Conservation (phyloP, 2,888 invertebrate species). For the Tolmerus cingulatus region DNA sequence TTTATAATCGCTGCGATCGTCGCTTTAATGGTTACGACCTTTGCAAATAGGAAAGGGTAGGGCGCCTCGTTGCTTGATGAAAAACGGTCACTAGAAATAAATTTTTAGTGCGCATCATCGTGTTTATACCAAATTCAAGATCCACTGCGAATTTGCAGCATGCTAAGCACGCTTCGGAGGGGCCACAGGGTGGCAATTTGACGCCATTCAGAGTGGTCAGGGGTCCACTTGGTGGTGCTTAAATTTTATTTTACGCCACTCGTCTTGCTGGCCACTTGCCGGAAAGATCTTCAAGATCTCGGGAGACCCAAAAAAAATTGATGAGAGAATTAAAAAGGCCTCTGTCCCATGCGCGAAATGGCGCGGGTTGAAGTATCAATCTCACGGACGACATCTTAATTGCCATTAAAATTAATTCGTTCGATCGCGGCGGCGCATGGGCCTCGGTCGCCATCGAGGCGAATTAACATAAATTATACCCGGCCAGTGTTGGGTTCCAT, state of each 20-base stretch:
- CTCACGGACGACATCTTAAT: neutral
- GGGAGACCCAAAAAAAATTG: neutral
- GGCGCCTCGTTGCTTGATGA: neutral
- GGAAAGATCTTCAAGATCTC: neutral
- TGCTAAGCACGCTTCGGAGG: neutral
- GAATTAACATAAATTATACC: slow-evolving; percentile 44
- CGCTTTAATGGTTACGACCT: neutral
- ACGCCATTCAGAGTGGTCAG: neutral
- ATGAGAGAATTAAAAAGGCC: neutral
- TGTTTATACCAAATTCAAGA: neutral
- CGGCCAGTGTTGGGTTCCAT: slow-evolving; percentile 6
- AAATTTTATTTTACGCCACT: neutral
- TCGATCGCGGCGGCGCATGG: neutral
- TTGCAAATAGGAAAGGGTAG: neutral
- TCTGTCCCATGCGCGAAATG: neutral
- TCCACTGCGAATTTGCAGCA: neutral
- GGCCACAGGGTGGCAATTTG: neutral
- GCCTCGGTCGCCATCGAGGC: neutral
- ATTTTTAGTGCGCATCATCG: neutral
- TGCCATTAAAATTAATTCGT: neutral
- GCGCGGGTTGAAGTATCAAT: neutral
- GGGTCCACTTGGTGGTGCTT: neutral
- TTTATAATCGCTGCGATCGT: neutral
- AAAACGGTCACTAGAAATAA: neutral
- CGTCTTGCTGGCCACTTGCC: neutral